Percentiles rank a stretch among this genome's conserved stretches.
Conservation (phyloP, 2,113 vertebrate genomes). For the Microcebus tavaratra region DNA sequence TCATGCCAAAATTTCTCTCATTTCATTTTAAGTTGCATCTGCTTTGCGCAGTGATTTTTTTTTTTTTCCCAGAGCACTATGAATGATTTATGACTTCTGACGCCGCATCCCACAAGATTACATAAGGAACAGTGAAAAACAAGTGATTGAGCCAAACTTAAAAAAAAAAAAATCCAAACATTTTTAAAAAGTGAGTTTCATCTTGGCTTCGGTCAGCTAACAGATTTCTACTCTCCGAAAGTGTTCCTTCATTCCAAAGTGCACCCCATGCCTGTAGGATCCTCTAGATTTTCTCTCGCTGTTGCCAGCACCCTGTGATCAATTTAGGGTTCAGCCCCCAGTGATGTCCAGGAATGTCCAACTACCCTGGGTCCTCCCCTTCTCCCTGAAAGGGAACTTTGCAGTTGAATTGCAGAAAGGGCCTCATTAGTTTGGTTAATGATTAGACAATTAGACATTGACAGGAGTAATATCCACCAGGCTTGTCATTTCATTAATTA, state of each 20-base stretch:
- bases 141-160: constrained; percentile 57
- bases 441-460: constrained; percentile 8
- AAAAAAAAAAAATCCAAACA: constrained; percentile 14
- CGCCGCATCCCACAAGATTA: constrained; percentile 51
- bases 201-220: background rate
- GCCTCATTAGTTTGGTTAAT: constrained; percentile 61
- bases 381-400: constrained; percentile 57
- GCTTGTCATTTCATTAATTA: constrained; percentile 35
- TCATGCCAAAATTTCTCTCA: background rate
- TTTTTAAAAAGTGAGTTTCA: constrained; percentile 54
- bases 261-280: background rate
- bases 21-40: constrained; percentile 44
- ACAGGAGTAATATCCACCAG: background rate
- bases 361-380: background rate
- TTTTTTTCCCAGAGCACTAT: background rate
- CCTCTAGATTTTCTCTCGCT: background rate
- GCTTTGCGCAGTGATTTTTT: background rate
- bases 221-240: constrained; percentile 26
- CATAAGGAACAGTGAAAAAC: constrained; percentile 67
- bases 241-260: background rate
- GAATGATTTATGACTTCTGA: constrained; percentile 67
- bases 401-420: constrained; percentile 43
- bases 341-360: background rate
- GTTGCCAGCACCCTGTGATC: background rate
- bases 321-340: background rate